Evolutionary conservation across 2,888 invertebrate species (phyloP), one percentile per base, ranked within the genome.

Genomic region (Anorthoa munda): DNA sequence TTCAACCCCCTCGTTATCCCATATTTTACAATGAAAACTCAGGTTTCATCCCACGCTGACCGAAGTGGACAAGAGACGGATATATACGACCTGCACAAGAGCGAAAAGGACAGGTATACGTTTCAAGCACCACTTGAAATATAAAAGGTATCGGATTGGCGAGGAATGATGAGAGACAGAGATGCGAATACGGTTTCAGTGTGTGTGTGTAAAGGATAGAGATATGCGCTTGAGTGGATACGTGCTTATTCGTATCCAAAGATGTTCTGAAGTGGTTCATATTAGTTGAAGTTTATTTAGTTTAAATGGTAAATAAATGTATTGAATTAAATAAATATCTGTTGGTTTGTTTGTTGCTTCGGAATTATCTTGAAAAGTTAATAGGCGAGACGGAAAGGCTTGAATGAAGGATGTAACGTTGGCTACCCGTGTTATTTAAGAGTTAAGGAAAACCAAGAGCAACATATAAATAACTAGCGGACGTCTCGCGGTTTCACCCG

Each of bases 61-160:
- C 92, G 81, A 76, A 92, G 92, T 91, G 92, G 92, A 92, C 91
- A 82, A 81, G 92, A 90, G 90, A 91, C 67, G 82, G 86, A 84
- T 72, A 89, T 91, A 88, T 79, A 73, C 66, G 68, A 48, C 48
- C 26, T 56, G n/a, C 13, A 50, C 61, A 71, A 75, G 92, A 81
- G 89, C 66, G 86, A 94, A 84, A 71, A 90, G 86, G 93, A 93
- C 66, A 81, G 90, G 68, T 86, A 86, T 90, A 91, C 77, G 77
- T 83, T 80, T 86, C 82, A 89, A 94, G 94, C 89, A 90, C 87
- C 92, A 93, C 95, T 95, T 90, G 86, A 95, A 93, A 92, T 92
- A 93, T 95, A 95, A 95, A 95, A 94, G 95, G 95, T 95, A 95
- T 95, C 95, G 93, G 92, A 93, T 93, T 92, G 74, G 74, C 90